Percentiles rank a stretch among this genome's conserved stretches.
Conservation (phyloP, 2,113 vertebrate genomes). For the Tapirus terrestris region DNA sequence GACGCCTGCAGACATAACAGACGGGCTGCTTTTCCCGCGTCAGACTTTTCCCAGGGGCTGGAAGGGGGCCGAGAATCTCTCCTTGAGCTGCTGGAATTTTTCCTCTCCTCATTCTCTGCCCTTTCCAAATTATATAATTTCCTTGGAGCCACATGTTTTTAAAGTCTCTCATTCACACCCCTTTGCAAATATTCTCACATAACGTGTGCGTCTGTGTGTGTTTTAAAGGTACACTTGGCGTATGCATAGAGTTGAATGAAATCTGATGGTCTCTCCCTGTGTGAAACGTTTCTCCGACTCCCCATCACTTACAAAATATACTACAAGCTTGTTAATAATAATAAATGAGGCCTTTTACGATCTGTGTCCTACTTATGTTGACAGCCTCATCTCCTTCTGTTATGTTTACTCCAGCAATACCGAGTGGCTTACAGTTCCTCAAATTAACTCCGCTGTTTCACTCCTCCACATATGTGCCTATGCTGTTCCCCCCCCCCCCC, state of each 20-base stretch:
- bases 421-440: fast-evolving
- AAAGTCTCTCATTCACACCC: constrained; percentile 1
- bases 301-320: background rate
- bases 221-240: background rate
- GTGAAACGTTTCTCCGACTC: background rate
- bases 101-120: constrained; percentile 50
- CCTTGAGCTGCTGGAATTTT: constrained; percentile 18
- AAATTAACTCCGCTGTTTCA: background rate
- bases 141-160: background rate
- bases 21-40: background rate
- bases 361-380: background rate
- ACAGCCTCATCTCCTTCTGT: background rate
- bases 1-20: constrained; percentile 70
- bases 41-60: constrained; percentile 36
- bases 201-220: background rate
- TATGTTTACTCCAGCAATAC: background rate
- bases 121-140: constrained; percentile 60
- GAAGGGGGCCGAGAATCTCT: constrained; percentile 28
- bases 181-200: constrained; percentile 24
- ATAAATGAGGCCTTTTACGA: background rate
- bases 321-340: background rate
- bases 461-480: background rate
- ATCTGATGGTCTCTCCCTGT: background rate
- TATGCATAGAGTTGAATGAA: background rate
- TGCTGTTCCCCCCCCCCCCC: too few species aligned